Evolutionary conservation across 1,140 invertebrate genomes (phyloP), one percentile per base, ranked within the genome.

Genomic region (Tetragnatha versicolor): DNA sequence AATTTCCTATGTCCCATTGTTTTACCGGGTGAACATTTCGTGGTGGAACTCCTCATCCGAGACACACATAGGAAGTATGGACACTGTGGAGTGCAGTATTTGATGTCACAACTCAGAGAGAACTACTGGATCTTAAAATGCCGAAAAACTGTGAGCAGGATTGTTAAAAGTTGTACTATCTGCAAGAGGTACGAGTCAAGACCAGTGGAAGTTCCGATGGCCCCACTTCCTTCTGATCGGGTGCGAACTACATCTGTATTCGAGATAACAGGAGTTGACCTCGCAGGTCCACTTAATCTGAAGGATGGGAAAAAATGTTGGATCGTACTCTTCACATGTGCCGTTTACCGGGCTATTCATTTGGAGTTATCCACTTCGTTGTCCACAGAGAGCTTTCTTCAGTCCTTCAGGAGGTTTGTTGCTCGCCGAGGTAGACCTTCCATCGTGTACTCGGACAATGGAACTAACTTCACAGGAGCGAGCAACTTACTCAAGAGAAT

Each of bases 401-500:
- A 83, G 85, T 82, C 82, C 86, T 86, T 85, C 84, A 84, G 82
- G 87, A 84, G 85, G 87, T 88, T 88, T 78, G 79, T 84, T 3
- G 76, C 83, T 2, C 79, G 85, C 1, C 79, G 87, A 51, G 82
- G 81, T 22, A 6, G 31, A 42, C 39, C 39, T 7, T 42, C 39
- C 7, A 17, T 42, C 17, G 39, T 42, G 7, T 42, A 42, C 39
- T 9, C 39, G 17, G 39, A 42, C 17, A 42, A 42, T 42, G 39
- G 39, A 42, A 42, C 39, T 42, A 42, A 42, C 17, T 42, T 42
- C 39, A 17, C 17, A 9, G 39, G 39, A 42, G 17, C 39, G 17
- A 7, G 17, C 7, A 42, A 42, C 39, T 17, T 42, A 9, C 39
- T 42, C 7, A 42, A 42, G 17, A 42, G 39, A 7, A 42, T 42